Base-by-base conservation (phyloP, 2,113 vertebrate species). In the Puma concolor region DNA sequence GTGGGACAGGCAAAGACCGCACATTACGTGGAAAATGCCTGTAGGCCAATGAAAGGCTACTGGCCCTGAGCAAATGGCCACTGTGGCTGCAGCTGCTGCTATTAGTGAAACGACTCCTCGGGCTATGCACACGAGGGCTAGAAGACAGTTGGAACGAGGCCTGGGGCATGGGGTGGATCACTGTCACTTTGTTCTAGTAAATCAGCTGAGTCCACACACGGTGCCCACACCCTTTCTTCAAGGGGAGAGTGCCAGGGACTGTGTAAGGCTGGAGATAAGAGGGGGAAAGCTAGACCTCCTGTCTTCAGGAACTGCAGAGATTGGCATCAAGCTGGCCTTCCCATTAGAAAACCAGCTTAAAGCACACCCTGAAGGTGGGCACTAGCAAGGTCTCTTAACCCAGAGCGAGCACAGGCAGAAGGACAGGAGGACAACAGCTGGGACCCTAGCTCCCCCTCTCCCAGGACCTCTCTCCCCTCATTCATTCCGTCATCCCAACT, bases 41-140 rank as follows among this genome's bases (percentile, higher is more conserved):
- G 60, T 7, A 25, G 0, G 36, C 8, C 44, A 15, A 3, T 1
- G 5, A 14, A 4, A 9, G n/a, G 12, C 29, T 16, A 8, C 48
- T 8, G 41, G 88, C 52, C 27, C 52, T 29, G 6, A 4, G 29
- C 6, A 7, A 27, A 31, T 25, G 76, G 77, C 57, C 12, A 50
- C 81, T 52, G 38, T 11, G 16, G 33, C 76, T 2, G 25, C 13
- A 4, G 77, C 77, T 25, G n/a, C 92, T 16, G 0, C 38, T 31
- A 38, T n/a, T 44, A 33, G 81, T 33, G 21, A 27, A 74, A 74
- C 50, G 21, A 29, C 38, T 77, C 66, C 14, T 21, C 25, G 31
- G 44, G 44, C 57, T 13, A 2, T 5, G 38, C 60, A 23, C 71
- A 57, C 5, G 4, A 12, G 64, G 27, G 38, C 94, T 16, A 48